phyloP scores from a whole-genome alignment of 2,888 invertebrate genomes.

The Nephrotoma guestfalica region DNA sequence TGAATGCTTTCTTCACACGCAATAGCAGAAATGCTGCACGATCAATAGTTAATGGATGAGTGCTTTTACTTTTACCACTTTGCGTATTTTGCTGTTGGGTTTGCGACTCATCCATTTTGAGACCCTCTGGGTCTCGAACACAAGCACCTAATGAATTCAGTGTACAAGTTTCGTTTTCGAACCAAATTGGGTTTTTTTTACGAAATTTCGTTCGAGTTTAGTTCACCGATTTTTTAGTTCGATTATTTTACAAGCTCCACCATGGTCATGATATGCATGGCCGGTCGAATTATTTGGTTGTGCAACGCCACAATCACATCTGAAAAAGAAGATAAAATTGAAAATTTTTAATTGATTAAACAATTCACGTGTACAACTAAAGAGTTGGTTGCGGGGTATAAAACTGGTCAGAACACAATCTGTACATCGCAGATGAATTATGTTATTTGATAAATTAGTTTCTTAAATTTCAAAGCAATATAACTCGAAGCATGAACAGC shows the following conservation, averaged over 20 bases:
- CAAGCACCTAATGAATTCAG: constrained; percentile 16
- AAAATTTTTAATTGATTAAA: background rate
- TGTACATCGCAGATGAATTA: background rate
- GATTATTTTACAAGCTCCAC: background rate
- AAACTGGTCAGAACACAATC: background rate
- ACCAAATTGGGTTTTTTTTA: background rate
- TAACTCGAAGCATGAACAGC: background rate
- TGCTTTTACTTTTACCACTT: constrained; percentile 18
- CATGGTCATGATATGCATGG: background rate
- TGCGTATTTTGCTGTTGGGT: constrained; percentile 12
- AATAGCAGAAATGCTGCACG: constrained; percentile 77
- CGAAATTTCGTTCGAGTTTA: background rate
- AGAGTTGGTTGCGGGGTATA: background rate
- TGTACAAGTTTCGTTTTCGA: background rate
- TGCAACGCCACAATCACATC: background rate
- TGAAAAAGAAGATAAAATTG: background rate
- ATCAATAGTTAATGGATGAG: constrained; percentile 62
- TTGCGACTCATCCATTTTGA: constrained; percentile 20
- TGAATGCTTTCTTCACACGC: constrained; percentile 78
- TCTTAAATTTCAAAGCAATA: background rate
- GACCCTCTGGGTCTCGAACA: constrained; percentile 14
- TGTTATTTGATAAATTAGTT: background rate
- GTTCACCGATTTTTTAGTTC: background rate
- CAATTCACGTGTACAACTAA: too few relatives aligned
- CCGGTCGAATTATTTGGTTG: background rate